phyloP scores from a whole-genome alignment of 2,888 invertebrate species.

The Ligdia adustata region DNA sequence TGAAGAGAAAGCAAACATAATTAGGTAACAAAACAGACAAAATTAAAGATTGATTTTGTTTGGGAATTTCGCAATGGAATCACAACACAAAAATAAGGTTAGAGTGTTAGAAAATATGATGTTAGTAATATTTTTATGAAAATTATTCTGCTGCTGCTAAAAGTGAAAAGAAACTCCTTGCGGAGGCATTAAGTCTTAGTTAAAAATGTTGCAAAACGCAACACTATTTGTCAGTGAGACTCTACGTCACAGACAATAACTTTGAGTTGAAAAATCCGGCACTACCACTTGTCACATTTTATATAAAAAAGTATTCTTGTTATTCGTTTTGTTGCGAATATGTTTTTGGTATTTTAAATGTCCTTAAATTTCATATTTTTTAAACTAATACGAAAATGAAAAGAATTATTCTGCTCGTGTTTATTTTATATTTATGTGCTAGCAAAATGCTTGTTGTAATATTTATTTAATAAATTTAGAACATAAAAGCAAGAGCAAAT shows the following conservation, averaged over 20 bases:
- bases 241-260: slow-evolving; percentile 76
- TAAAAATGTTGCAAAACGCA: slow-evolving; percentile 71
- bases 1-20: slow-evolving; percentile 22
- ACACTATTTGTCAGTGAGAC: slow-evolving; percentile 71
- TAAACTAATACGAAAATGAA: too few relatives aligned
- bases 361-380: too few relatives aligned
- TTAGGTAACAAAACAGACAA: slow-evolving; percentile 22
- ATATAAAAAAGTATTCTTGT: slow-evolving; percentile 67
- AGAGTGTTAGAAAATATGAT: slow-evolving; percentile 8
- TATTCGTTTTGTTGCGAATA: slow-evolving; percentile 69
- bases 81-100: slow-evolving; percentile 4
- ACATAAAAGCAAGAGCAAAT: too few relatives aligned
- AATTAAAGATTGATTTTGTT: slow-evolving; percentile 21
- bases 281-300: slow-evolving; percentile 75
- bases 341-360: too few relatives aligned
- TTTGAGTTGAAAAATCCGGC: slow-evolving; percentile 73
- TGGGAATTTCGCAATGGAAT: slow-evolving; percentile 9
- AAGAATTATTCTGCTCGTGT: too few relatives aligned
- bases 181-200: slow-evolving; percentile 59
- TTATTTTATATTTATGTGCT: too few relatives aligned
- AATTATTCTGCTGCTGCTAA: slow-evolving; percentile 5
- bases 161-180: slow-evolving; percentile 37
- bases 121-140: slow-evolving; percentile 15
- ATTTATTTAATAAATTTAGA: too few relatives aligned
- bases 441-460: too few relatives aligned